These are phyloP conservation scores for Pentalonia nigronervosa DNA, from an alignment of 1,140 invertebrate genomes.

Conservation along the genomic window DNA sequence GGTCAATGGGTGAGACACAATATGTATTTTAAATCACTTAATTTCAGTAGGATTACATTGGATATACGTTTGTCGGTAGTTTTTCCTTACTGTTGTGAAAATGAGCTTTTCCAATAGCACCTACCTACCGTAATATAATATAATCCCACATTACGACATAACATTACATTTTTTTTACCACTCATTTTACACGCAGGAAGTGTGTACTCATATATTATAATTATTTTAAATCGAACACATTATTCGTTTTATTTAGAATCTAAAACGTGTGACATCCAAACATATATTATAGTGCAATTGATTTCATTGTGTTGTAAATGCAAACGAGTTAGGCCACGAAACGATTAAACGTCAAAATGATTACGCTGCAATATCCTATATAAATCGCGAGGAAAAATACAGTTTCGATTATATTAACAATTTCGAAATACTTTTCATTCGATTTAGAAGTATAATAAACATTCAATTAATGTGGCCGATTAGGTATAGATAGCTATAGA, in stretches of 20 bases:
- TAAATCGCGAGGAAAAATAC: neutral
- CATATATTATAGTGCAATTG: neutral
- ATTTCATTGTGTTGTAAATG: neutral
- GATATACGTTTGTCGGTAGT: neutral
- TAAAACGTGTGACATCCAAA: too few relatives aligned
- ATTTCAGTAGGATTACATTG: neutral
- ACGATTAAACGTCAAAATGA: neutral
- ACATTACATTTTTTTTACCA: neutral
- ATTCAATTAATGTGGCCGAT: neutral
- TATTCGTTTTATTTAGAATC: neutral
- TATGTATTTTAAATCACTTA: neutral
- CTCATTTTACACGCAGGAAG: neutral
- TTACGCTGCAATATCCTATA: neutral
- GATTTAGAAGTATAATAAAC: neutral
- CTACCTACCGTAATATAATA: neutral
- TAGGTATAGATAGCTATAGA: too few relatives aligned
- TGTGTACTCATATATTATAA: neutral
- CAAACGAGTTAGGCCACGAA: neutral
- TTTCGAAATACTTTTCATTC: neutral
- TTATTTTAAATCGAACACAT: neutral
- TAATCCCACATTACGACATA: neutral
- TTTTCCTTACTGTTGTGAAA: neutral
- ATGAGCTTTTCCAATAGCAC: neutral
- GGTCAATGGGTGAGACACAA: constrained; percentile 79
- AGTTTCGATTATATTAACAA: neutral